Conservation (phyloP, 2,888 invertebrate genomes). For the Sesamia inferens region DNA sequence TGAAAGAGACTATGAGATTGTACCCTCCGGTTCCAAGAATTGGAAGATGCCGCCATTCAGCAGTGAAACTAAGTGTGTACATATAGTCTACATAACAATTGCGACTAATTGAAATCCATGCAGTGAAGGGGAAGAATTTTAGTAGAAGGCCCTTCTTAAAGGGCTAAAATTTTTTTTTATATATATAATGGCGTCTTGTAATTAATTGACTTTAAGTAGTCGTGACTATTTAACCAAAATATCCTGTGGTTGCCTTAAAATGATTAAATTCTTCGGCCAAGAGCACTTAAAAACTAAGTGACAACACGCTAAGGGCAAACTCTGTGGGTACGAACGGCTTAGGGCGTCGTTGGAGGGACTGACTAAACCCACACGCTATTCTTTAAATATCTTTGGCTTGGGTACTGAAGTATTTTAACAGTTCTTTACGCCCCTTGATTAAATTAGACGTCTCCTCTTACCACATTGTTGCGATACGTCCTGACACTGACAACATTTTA, state of each 20-base stretch:
- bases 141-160: no score
- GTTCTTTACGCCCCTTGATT: background rate
- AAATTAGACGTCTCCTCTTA: background rate
- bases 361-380: background rate
- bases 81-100: background rate
- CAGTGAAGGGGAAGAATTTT: background rate
- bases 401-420: background rate
- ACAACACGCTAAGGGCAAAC: no score
- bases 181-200: no score
- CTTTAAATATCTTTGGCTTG: background rate
- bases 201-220: no score
- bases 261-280: no score
- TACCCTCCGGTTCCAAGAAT: conserved; percentile 36
- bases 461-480: background rate
- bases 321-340: no score
- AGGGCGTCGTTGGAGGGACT: no score
- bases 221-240: no score
- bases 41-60: background rate
- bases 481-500: background rate
- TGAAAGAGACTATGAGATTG: conserved; percentile 52
- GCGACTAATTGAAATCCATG: background rate
- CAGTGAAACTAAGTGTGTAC: conserved; percentile 29
- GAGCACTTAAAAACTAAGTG: no score
- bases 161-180: no score
- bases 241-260: no score